Base-by-base conservation (phyloP, 2,113 vertebrate species). In the Scomber japonicus region DNA sequence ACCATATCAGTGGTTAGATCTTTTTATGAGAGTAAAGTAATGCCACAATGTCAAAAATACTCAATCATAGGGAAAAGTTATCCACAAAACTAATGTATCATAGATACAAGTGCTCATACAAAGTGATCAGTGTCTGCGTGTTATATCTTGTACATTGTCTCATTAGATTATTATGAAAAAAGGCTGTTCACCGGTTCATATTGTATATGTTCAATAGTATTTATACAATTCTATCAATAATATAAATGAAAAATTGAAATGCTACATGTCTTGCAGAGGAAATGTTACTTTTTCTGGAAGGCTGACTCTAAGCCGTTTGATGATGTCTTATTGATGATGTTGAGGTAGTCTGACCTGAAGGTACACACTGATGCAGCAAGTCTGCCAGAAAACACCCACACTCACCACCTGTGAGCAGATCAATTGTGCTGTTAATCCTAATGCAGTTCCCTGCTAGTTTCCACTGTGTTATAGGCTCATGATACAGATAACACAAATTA, bases 391-490 rank as follows among this genome's bases (percentile, higher is more conserved):
- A 21, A 4, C 21, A 2, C 69, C 68, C 19, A 62, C 69, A 30
- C 48, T 50, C 27, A 0, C 30, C 79, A 64, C 64, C 64, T 62
- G 55, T 61, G 31, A 51, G 45, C 11, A 51, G n/a, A 80, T 71
- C 19, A 7, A 4, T 59, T 35, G 31, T 24, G 21, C 62, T 56
- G 64, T 64, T 65, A 17, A 27, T 27, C 24, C 24, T 27, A 44
- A 55, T 5, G 5, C 10, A 10, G 15, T 19, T 27, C 61, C n/a
- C 48, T 44, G 54, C 40, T 19, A 27, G 21, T 75, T 56, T 27
- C n/a, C 5, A 4, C 16, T 30, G 21, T 46, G 19, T 40, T n/a
- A 4, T 2, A 2, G 4, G 9, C 15, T 51, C 13, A 12, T 59
- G 59, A 17, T 46, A 10, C 12, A 71, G 48, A 60, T 46, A 31